Evolutionary conservation across 2,113 vertebrate genomes (phyloP).

Genomic region (Rhabdomys dilectus): DNA sequence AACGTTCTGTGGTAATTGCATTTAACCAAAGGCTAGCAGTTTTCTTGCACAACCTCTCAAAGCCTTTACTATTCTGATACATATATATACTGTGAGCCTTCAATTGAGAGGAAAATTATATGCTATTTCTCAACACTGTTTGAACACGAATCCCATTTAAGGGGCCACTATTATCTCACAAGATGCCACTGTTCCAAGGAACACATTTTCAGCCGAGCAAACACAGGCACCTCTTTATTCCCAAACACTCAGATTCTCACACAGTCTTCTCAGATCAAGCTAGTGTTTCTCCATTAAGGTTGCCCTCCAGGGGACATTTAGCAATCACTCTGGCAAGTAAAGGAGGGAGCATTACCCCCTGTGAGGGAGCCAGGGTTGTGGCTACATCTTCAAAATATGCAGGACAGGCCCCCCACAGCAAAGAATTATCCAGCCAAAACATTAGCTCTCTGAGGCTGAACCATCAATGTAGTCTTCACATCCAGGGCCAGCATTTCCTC

Average conservation of each 20-base stretch:
- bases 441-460: neutral
- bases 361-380: neutral
- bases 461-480: neutral
- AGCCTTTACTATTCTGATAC: conserved; percentile 53
- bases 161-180: conserved; percentile 56
- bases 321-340: neutral
- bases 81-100: conserved; percentile 6
- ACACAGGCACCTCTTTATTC: conserved; percentile 66
- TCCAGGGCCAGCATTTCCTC: neutral
- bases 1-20: conserved; percentile 35
- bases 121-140: conserved; percentile 39
- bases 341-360: neutral
- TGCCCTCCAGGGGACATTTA: conserved; percentile 23
- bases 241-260: conserved; percentile 4
- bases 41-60: conserved; percentile 37
- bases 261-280: conserved; percentile 15
- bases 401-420: neutral
- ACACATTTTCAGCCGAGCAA: conserved; percentile 33
- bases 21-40: conserved; percentile 19
- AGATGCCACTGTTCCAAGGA: conserved; percentile 61
- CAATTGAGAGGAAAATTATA: neutral
- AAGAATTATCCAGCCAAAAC: neutral
- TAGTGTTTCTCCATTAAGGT: neutral
- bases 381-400: neutral
- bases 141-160: conserved; percentile 43